A percentile compares a stretch with the other conserved stretches of the same genome.
These are phyloP conservation scores for Polydrusus pterygomalis DNA, from an alignment of 2,888 invertebrate species.

Conservation along the genomic window DNA sequence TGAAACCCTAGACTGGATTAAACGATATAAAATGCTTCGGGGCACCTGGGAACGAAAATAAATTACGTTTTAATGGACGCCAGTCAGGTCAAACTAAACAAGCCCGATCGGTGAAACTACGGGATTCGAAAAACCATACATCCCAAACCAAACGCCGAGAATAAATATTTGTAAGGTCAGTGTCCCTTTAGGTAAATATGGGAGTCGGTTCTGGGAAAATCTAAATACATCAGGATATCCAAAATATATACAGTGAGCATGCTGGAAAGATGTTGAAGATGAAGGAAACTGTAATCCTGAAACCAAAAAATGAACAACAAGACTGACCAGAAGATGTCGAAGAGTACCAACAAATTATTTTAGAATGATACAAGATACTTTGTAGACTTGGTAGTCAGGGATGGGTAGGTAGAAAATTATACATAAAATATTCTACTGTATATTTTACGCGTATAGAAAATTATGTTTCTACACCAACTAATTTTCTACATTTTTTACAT, in stretches of 20 bases:
- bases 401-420: too few species aligned
- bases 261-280: too few species aligned
- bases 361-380: too few species aligned
- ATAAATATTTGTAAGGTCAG: constrained; percentile 22
- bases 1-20: constrained; percentile 12
- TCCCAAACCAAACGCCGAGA: not conserved
- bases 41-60: constrained; percentile 28
- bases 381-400: too few species aligned
- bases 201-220: not conserved
- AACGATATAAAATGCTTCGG: constrained; percentile 21
- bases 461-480: too few species aligned
- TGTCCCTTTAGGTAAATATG: constrained; percentile 21
- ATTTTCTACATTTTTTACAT: too few species aligned
- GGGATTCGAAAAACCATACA: constrained; percentile 23
- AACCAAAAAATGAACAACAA: too few species aligned
- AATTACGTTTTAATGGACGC: constrained; percentile 21
- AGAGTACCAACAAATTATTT: too few species aligned
- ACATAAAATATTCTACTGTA: too few species aligned
- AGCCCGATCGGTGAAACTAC: constrained; percentile 6
- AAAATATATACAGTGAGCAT: not conserved
- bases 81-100: constrained; percentile 21
- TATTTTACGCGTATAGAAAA: too few species aligned
- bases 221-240: not conserved
- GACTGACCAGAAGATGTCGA: too few species aligned
- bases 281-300: too few species aligned